Evolutionary conservation across 2,888 invertebrate species (phyloP).

Genomic region (Sphinx pinastri): DNA sequence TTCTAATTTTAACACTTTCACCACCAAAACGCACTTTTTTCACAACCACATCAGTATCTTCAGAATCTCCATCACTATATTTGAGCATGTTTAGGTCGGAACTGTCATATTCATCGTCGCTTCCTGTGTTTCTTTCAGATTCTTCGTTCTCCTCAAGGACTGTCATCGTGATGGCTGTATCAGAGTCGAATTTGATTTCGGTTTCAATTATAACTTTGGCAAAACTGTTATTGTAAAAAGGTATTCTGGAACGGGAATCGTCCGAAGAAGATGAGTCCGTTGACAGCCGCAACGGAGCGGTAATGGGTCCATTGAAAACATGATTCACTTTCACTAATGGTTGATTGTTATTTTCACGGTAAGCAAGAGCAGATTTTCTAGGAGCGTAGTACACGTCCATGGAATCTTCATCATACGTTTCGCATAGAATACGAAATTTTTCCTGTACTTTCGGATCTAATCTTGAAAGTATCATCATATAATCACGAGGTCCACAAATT

Average conservation of each 20-base stretch:
- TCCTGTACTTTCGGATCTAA: constrained; percentile 78
- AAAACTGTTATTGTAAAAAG: constrained; percentile 73
- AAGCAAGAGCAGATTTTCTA: constrained; percentile 52
- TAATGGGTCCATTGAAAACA: constrained; percentile 57
- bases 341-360: constrained; percentile 57
- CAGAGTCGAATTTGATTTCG: constrained; percentile 91
- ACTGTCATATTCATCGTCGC: constrained; percentile 76
- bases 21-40: constrained; percentile 93
- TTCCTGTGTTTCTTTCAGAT: constrained; percentile 71
- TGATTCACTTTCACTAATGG: constrained; percentile 69
- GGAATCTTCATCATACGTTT: constrained; percentile 76
- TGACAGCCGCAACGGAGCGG: constrained; percentile 63
- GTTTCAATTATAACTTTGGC: constrained; percentile 91
- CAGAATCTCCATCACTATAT: constrained; percentile 85
- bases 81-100: constrained; percentile 81
- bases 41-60: constrained; percentile 82
- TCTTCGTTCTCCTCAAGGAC: constrained; percentile 88
- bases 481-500: constrained; percentile 86
- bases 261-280: constrained; percentile 86
- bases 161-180: constrained; percentile 92
- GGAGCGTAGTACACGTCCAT: constrained; percentile 77
- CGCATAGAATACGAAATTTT: constrained; percentile 74
- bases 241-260: constrained; percentile 78
- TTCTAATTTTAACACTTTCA: constrained; percentile 93
- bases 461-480: constrained; percentile 82